phyloP scores from a whole-genome alignment of 2,797 vertebrate genomes.

The Leucoraja ocellata region DNA sequence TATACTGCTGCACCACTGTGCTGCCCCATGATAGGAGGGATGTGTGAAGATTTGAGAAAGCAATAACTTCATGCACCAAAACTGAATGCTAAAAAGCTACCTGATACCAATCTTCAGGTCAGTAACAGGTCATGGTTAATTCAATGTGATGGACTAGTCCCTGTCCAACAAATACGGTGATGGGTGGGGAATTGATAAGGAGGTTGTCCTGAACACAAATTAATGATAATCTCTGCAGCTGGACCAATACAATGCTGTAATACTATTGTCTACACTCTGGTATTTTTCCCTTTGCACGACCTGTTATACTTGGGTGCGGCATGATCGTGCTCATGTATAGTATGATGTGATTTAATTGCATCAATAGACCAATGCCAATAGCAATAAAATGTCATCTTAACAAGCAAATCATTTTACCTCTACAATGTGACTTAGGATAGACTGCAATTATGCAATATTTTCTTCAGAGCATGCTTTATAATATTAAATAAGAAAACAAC shows the following conservation, averaged over 20 bases:
- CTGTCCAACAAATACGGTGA: neutral
- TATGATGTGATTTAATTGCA: too few relatives aligned
- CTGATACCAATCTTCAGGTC: neutral
- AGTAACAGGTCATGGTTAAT: neutral
- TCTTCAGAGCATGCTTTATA: neutral
- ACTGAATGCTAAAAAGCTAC: too few relatives aligned
- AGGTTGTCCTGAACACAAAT: neutral
- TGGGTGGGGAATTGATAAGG: neutral
- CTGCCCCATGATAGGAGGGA: too few relatives aligned
- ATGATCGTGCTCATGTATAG: too few relatives aligned
- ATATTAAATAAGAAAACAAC: neutral
- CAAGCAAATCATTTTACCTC: neutral
- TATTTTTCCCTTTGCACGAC: too few relatives aligned
- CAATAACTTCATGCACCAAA: too few relatives aligned
- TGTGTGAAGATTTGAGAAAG: too few relatives aligned
- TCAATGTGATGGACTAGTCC: neutral
- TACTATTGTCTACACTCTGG: too few relatives aligned
- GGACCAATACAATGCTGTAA: too few relatives aligned
- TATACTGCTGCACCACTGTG: too few relatives aligned
- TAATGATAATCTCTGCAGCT: neutral
- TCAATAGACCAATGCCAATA: too few relatives aligned
- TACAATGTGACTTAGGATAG: neutral
- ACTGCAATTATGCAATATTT: neutral
- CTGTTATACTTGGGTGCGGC: too few relatives aligned
- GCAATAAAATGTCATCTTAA: neutral